phyloP scores from a whole-genome alignment of 2,888 invertebrate genomes.

The Gastrophysa polygoni region DNA sequence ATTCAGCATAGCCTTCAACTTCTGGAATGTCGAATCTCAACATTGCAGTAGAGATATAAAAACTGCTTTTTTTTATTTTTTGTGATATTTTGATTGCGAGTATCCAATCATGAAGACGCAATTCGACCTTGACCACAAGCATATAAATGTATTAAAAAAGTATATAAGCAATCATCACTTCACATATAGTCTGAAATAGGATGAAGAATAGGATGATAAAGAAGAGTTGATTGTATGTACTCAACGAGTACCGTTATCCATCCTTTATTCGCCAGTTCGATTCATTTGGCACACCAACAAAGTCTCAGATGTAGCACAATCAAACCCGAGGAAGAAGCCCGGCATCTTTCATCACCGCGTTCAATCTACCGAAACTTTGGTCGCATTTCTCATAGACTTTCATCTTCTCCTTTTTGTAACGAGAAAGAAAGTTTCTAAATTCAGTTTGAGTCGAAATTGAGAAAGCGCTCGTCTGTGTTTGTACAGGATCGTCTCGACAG shows the following conservation, averaged over 20 bases:
- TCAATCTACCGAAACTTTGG: constrained; percentile 34
- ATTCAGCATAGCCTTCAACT: too few species aligned
- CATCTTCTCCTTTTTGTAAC: constrained; percentile 34
- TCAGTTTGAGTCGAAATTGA: constrained; percentile 54
- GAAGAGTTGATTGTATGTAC: background rate
- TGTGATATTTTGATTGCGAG: too few species aligned
- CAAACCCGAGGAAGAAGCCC: constrained; percentile 34
- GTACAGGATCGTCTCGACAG: constrained; percentile 4
- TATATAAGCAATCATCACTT: too few species aligned
- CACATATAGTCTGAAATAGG: too few species aligned
- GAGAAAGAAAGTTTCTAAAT: constrained; percentile 54
- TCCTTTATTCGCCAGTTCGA: constrained; percentile 15
- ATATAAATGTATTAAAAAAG: too few species aligned
- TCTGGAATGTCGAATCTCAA: too few species aligned
- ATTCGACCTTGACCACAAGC: too few species aligned
- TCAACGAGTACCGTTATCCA: background rate
- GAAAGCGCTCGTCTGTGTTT: constrained; percentile 51
- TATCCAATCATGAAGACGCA: too few species aligned
- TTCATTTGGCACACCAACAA: constrained; percentile 8
- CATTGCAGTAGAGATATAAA: too few species aligned
- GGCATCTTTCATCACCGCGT: constrained; percentile 31
- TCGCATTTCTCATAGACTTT: constrained; percentile 35
- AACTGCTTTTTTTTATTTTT: too few species aligned
- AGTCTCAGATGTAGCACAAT: constrained; percentile 24
- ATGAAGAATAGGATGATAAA: background rate